Evolutionary conservation across 2,797 vertebrate species (phyloP), one percentile per base, ranked within the genome.

Genomic region (Micrastur ruficollis): DNA sequence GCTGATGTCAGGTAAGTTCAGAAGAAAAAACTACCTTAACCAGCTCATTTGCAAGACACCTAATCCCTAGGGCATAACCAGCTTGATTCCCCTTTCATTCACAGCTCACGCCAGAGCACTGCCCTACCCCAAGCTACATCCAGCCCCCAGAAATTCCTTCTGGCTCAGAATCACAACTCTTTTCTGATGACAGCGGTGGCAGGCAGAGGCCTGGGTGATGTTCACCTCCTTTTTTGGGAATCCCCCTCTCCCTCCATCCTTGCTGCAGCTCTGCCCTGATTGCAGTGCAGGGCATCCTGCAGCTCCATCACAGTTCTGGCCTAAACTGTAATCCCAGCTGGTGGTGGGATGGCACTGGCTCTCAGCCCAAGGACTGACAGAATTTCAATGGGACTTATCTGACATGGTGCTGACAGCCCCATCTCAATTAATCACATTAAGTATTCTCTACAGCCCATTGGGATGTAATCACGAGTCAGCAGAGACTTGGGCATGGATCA

Each of bases 1-100:
- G 86, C 62, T 92, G 78, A 95, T 93, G 86, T 90, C 76, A 90
- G 91, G 81, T 83, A 93, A 95, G 40, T 86, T 88, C 82, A 90
- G 76, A 93, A 84, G 73, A 76, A 94, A 93, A 90, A 81, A 88
- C 34, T 90, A 88, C 56, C 70, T 62, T 90, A 91, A 88, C 46
- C 63, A 89, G 73, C 58, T 92, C 46, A 95, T 92, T 92, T 96
- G 86, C 62, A 84, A 94, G 67, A 65, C 70, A 58, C 55, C 16
- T 62, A 92, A 79, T 75, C 82, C 88, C 66, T 92, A 61, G 65
- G 78, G 76, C 81, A 70, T 82, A 63, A 80, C 31, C 76, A 81
- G n/a, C 31, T 85, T 92, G 53, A 79, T 86, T 92, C 50, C 40
- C 67, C 86, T 93, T 90, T 90, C 55, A 76, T 40, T 73, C 86